phyloP scores from a whole-genome alignment of 2,113 vertebrate genomes.

The Gracilinanus agilis region DNA sequence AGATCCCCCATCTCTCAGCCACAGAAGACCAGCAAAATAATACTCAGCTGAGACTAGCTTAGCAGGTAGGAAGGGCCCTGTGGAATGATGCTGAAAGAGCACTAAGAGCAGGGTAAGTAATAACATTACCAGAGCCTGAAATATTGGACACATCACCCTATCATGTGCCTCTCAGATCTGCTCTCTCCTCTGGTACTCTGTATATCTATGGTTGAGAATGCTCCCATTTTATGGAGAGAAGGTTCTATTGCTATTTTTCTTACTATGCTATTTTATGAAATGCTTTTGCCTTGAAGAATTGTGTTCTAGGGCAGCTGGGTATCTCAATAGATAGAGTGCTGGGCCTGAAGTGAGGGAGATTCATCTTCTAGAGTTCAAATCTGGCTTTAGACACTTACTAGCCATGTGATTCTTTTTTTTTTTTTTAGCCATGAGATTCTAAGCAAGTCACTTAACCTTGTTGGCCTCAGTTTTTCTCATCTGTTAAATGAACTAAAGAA shows the following conservation, averaged over 20 bases:
- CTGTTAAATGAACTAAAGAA: no score
- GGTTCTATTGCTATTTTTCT: background rate
- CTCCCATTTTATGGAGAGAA: background rate
- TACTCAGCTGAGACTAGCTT: background rate
- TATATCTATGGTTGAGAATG: background rate
- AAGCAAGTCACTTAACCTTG: no score
- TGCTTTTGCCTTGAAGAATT: background rate
- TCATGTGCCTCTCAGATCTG: background rate
- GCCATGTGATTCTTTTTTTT: no score
- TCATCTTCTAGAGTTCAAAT: no score
- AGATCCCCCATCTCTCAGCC: background rate
- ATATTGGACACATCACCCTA: background rate
- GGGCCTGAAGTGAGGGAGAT: no score
- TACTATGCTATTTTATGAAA: background rate
- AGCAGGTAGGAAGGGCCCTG: background rate
- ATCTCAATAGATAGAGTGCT: no score
- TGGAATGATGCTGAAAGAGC: background rate
- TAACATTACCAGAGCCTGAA: background rate
- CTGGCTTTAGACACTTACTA: no score
- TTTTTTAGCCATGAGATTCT: no score
- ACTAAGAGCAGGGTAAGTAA: background rate
- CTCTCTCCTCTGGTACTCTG: background rate
- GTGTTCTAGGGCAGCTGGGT: no score
- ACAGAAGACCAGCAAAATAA: background rate
- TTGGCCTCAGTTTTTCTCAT: no score